These are phyloP conservation scores for Marronus borbonicus DNA, from an alignment of 2,888 invertebrate species.

Conservation along the genomic window DNA sequence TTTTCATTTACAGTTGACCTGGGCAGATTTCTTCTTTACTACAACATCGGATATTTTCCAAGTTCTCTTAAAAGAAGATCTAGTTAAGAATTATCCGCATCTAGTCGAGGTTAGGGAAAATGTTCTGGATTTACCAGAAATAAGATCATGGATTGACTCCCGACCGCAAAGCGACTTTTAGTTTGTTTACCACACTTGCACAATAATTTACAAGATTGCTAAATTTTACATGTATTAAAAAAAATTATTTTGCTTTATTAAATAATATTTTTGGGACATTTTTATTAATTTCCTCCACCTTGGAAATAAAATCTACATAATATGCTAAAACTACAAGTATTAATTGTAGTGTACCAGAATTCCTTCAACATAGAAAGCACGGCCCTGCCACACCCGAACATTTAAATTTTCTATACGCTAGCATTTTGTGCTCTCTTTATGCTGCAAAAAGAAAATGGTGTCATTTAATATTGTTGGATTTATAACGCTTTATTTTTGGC, in stretches of 20 bases:
- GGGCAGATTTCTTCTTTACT: constrained; percentile 77
- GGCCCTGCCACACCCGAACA: background rate
- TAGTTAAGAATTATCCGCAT: constrained; percentile 74
- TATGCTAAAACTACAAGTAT: background rate
- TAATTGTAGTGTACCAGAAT: background rate
- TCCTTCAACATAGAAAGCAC: background rate
- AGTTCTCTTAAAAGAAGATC: constrained; percentile 73
- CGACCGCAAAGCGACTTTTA: constrained; percentile 68
- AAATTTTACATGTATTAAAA: no score
- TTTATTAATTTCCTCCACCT: no score
- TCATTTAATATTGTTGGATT: background rate
- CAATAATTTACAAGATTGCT: no score
- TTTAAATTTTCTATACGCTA: background rate
- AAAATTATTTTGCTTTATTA: no score
- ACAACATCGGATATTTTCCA: constrained; percentile 75
- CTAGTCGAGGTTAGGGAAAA: constrained; percentile 73
- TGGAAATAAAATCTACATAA: no score
- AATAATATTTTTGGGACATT: no score
- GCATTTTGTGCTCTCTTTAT: no score
- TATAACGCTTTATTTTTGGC: background rate
- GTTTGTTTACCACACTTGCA: background rate
- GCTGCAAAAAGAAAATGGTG: no score
- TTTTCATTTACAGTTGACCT: constrained; percentile 71
- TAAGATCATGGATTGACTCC: constrained; percentile 77
- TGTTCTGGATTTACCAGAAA: constrained; percentile 73